Evolutionary conservation across 92 coral and sea anemone genomes (phyloP).

Genomic region (Zoanthus solanderi): DNA sequence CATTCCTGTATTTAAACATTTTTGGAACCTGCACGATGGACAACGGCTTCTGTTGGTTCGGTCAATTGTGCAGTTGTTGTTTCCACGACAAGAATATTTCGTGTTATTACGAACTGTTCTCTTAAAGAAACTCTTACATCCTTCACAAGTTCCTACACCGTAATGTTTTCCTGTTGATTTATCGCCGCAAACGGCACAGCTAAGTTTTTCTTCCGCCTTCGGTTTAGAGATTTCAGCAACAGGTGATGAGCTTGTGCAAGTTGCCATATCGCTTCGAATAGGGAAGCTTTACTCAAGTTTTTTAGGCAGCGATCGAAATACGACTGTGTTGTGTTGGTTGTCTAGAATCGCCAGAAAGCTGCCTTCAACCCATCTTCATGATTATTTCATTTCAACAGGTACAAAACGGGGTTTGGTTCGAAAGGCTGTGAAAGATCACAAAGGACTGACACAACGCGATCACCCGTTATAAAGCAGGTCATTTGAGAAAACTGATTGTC

Average conservation of each 20-base stretch:
- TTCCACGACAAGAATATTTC: constrained; percentile 88
- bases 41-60: constrained; percentile 89
- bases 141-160: constrained; percentile 93
- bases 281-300: not conserved
- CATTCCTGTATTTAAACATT: constrained; percentile 88
- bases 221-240: constrained; percentile 54
- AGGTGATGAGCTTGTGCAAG: constrained; percentile 60
- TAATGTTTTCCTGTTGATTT: constrained; percentile 91
- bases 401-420: constrained; percentile 17
- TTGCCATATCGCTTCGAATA: constrained; percentile 43
- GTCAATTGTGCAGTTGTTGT: constrained; percentile 78
- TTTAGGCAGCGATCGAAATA: constrained; percentile 23
- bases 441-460: constrained; percentile 34
- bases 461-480: constrained; percentile 52
- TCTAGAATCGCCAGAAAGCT: constrained; percentile 15
- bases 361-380: constrained; percentile 41
- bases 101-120: constrained; percentile 90
- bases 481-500: constrained; percentile 1
- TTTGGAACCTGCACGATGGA: constrained; percentile 88
- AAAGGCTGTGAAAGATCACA: constrained; percentile 46
- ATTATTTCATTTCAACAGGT: constrained; percentile 29
- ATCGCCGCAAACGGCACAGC: constrained; percentile 91
- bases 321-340: not conserved
- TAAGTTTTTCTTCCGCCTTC: constrained; percentile 76
- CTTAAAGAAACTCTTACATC: constrained; percentile 91